A percentile compares a stretch with the other conserved stretches of the same genome.
Conservation (phyloP, 2,888 invertebrate species). For the Epinotia bilunana region DNA sequence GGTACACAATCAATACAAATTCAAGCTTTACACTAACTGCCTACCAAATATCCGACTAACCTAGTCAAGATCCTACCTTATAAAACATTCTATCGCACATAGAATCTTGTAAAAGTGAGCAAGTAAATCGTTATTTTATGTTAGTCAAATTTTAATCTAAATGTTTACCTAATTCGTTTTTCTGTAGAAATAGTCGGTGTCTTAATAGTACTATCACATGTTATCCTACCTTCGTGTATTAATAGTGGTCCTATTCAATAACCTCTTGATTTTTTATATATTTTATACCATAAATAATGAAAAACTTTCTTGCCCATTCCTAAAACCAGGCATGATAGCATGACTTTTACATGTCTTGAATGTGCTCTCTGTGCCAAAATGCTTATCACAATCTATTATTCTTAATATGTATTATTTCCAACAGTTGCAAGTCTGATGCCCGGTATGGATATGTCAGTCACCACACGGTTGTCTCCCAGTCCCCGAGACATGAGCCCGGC, state of each 20-base stretch:
- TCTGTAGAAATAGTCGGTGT: constrained; percentile 16
- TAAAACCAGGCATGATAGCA: constrained; percentile 37
- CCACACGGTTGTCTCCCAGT: constrained; percentile 87
- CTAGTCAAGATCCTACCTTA: constrained; percentile 4
- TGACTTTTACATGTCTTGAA: constrained; percentile 8
- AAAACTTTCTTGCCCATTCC: constrained; percentile 2
- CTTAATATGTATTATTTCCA: constrained; percentile 49
- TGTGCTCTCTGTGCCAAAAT: constrained; percentile 34
- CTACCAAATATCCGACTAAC: constrained; percentile 5
- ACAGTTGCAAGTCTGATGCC: constrained; percentile 82
- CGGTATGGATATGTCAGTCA: constrained; percentile 86
- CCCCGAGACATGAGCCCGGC: constrained; percentile 87
- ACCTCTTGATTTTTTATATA: neutral
- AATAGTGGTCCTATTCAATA: constrained; percentile 16
- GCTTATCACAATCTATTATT: constrained; percentile 56
- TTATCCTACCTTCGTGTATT: neutral
- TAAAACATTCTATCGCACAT: neutral
- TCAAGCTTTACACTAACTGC: constrained; percentile 56
- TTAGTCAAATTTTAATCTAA: neutral
- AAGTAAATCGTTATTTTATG: constrained; percentile 14
- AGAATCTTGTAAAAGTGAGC: constrained; percentile 18
- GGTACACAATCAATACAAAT: constrained; percentile 65
- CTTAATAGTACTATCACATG: constrained; percentile 17
- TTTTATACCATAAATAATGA: neutral
- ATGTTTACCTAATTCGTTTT: constrained; percentile 4